A percentile compares a stretch with the other conserved stretches of the same genome.
These are phyloP conservation scores for Arctopsyche grandis DNA, from an alignment of 1,140 invertebrate genomes.

Conservation along the genomic window DNA sequence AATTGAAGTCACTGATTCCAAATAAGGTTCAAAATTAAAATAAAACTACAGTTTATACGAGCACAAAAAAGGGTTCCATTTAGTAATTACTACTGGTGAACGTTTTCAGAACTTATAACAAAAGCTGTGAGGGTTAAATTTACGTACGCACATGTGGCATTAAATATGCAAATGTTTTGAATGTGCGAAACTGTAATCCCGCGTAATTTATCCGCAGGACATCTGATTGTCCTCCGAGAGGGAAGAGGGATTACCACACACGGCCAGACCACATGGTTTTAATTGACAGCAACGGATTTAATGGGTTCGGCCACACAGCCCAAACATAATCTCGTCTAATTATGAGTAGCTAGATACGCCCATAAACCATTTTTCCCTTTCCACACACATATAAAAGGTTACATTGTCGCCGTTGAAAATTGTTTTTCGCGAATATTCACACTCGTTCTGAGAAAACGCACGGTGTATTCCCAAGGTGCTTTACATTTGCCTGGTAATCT, in stretches of 20 bases:
- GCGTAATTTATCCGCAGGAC: constrained; percentile 45
- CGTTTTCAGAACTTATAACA: too few species aligned
- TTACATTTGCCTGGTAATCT: constrained; percentile 45
- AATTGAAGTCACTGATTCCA: too few species aligned
- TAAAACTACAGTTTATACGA: too few species aligned
- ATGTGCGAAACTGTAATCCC: constrained; percentile 38
- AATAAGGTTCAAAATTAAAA: too few species aligned
- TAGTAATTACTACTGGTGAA: too few species aligned
- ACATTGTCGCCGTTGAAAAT: not conserved
- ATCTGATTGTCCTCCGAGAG: constrained; percentile 35
- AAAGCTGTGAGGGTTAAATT: too few species aligned
- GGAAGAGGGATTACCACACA: constrained; percentile 39
- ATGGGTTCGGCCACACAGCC: not conserved
- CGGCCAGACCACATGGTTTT: constrained; percentile 30
- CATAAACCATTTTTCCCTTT: not conserved
- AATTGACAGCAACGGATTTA: constrained; percentile 39
- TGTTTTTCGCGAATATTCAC: not conserved
- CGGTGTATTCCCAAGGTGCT: constrained; percentile 16
- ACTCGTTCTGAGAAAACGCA: not conserved
- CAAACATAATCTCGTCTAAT: constrained; percentile 4
- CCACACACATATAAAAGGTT: not conserved
- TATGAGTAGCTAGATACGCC: not conserved
- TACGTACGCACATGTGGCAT: not conserved
- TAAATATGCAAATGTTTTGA: constrained; percentile 19
- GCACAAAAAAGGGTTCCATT: too few species aligned